Percentiles rank a stretch among this genome's conserved stretches.
phyloP scores from a whole-genome alignment of 2,888 invertebrate species.

The Elegia similella region DNA sequence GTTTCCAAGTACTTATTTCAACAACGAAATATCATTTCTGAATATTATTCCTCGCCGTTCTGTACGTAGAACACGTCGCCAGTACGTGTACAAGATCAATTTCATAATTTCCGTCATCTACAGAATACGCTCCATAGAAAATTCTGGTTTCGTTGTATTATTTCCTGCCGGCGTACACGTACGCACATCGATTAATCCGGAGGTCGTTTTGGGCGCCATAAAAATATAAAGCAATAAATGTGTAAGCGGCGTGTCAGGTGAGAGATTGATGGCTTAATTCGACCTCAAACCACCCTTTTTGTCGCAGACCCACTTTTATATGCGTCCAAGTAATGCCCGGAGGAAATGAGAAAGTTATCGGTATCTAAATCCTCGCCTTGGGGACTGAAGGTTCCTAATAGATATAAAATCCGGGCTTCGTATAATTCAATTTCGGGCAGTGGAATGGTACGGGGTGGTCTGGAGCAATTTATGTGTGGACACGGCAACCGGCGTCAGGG shows the following conservation, averaged over 20 bases:
- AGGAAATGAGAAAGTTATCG: slow-evolving; percentile 80
- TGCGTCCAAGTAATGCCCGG: slow-evolving; percentile 56
- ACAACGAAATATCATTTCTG: background rate
- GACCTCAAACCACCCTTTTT: slow-evolving; percentile 47
- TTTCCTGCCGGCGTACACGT: slow-evolving; percentile 15
- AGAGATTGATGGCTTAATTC: slow-evolving; percentile 63
- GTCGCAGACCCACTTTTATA: slow-evolving; percentile 53
- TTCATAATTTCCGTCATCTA: slow-evolving; percentile 7
- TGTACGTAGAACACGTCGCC: slow-evolving; percentile 29
- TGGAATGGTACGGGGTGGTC: slow-evolving; percentile 42
- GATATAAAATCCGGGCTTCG: slow-evolving; percentile 75
- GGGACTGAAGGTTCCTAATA: slow-evolving; percentile 70
- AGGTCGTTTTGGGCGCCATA: slow-evolving; percentile 37
- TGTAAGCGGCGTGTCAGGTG: slow-evolving; percentile 51
- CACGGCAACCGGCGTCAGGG: slow-evolving; percentile 38
- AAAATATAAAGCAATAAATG: slow-evolving; percentile 49
- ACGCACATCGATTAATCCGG: slow-evolving; percentile 20
- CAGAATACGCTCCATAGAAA: background rate
- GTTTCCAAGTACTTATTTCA: background rate
- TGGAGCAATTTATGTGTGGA: slow-evolving; percentile 58
- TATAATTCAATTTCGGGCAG: slow-evolving; percentile 71
- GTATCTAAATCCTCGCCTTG: slow-evolving; percentile 70
- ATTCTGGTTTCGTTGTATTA: slow-evolving; percentile 20
- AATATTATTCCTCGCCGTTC: slow-evolving; percentile 25
- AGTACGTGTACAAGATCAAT: slow-evolving; percentile 25